Conservation (phyloP, 2,888 invertebrate genomes). For the Himalopsyche tibetana region DNA sequence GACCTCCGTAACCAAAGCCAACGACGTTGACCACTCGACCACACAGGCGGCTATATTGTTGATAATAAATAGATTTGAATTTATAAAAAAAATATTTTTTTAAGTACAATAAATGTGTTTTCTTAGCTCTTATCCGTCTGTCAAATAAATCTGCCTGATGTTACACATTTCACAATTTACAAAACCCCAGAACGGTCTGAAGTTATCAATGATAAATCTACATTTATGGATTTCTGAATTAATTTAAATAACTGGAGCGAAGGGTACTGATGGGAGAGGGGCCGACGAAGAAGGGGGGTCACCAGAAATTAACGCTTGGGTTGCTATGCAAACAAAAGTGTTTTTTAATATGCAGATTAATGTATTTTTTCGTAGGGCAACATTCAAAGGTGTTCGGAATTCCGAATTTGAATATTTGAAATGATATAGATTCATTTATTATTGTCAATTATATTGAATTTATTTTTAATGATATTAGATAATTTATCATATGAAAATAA, state of each 20-base stretch:
- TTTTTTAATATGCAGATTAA: conserved; percentile 65
- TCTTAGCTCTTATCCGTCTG: too few relatives aligned
- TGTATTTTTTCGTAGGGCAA: conserved; percentile 61
- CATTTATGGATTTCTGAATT: conserved; percentile 63
- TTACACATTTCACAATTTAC: conserved; percentile 58
- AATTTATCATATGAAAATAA: too few relatives aligned
- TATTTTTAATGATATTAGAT: too few relatives aligned
- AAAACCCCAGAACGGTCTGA: conserved; percentile 55
- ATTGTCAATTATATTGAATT: too few relatives aligned
- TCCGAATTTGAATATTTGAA: conserved; percentile 57
- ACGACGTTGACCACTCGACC: too few relatives aligned
- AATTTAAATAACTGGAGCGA: conserved; percentile 61
- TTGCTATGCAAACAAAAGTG: conserved; percentile 63
- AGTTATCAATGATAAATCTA: conserved; percentile 64
- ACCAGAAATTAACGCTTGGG: conserved; percentile 64
- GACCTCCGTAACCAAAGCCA: too few relatives aligned
- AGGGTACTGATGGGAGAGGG: conserved; percentile 44
- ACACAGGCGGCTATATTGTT: too few relatives aligned
- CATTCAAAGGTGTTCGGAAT: conserved; percentile 60
- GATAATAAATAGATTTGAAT: too few relatives aligned
- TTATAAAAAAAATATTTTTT: too few relatives aligned
- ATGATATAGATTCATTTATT: conserved; percentile 45
- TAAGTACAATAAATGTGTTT: too few relatives aligned
- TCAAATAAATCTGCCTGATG: conserved; percentile 47
- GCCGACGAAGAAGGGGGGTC: conserved; percentile 40